phyloP scores from a whole-genome alignment of 1,140 invertebrate species.

The Schmidtea mediterranea region DNA sequence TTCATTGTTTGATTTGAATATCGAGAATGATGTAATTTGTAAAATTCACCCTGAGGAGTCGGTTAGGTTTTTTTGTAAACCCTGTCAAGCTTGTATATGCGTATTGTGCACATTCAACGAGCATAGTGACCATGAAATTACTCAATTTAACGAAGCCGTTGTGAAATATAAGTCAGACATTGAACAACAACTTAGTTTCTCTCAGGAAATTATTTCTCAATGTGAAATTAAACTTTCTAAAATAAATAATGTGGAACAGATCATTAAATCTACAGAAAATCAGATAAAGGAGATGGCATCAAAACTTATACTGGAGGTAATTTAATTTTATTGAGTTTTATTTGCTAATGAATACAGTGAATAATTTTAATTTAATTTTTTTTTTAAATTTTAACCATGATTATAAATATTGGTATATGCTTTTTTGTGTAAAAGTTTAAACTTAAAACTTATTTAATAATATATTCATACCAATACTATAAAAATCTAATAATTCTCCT shows the following conservation, averaged over 20 bases:
- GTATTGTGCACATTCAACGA: slow-evolving; percentile 28
- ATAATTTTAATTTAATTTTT: too few relatives aligned
- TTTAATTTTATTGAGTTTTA: too few relatives aligned
- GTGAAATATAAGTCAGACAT: slow-evolving; percentile 24
- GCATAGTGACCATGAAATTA: slow-evolving; percentile 27
- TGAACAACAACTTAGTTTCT: slow-evolving; percentile 16
- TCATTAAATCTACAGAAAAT: slow-evolving; percentile 22
- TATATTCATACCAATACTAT: too few relatives aligned
- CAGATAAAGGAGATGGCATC: slow-evolving; percentile 21
- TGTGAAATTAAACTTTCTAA: slow-evolving; percentile 18
- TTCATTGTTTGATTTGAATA: slow-evolving; percentile 26
- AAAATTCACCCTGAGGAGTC: slow-evolving; percentile 26
- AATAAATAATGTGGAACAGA: slow-evolving; percentile 16
- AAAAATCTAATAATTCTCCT: too few relatives aligned
- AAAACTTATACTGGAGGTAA: slow-evolving; percentile 14
- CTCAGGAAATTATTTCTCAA: slow-evolving; percentile 19
- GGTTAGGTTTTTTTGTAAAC: slow-evolving; percentile 27
- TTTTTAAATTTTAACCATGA: too few relatives aligned
- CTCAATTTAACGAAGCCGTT: slow-evolving; percentile 24
- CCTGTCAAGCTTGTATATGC: slow-evolving; percentile 26
- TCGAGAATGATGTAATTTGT: slow-evolving; percentile 28
- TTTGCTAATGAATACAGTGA: too few relatives aligned
- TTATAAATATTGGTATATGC: too few relatives aligned
- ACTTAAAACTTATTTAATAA: too few relatives aligned
- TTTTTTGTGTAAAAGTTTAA: too few relatives aligned